phyloP scores from a whole-genome alignment of 2,888 invertebrate species.

The Colletes collaris region DNA sequence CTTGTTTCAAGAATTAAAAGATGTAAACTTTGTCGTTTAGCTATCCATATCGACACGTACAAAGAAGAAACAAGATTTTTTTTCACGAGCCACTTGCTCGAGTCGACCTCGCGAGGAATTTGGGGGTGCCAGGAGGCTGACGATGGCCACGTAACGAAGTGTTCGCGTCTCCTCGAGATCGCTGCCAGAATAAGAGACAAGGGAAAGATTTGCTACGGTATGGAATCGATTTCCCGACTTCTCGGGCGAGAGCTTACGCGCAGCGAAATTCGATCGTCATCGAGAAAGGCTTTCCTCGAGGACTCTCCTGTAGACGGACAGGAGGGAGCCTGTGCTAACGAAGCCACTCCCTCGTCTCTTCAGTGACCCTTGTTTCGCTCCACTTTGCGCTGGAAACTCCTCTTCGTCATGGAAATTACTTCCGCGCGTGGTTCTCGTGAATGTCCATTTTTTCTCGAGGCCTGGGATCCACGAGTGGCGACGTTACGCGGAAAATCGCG shows the following conservation, averaged over 20 bases:
- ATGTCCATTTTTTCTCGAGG: conserved; percentile 46
- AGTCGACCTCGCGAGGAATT: conserved; percentile 27
- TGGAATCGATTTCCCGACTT: conserved; percentile 56
- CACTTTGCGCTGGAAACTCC: conserved; percentile 57
- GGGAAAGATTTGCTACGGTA: conserved; percentile 1
- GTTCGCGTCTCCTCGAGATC: conserved; percentile 8
- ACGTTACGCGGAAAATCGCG: no score
- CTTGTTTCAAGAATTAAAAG: no score
- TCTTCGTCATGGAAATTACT: conserved; percentile 60
- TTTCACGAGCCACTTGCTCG: conserved; percentile 25
- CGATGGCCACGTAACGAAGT: conserved; percentile 49
- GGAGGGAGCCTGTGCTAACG: conserved; percentile 62
- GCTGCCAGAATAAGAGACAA: conserved; percentile 15
- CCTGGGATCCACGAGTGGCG: background rate
- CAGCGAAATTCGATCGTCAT: conserved; percentile 69
- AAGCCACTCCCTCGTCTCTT: conserved; percentile 67
- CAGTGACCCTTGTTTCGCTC: conserved; percentile 64
- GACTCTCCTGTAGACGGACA: conserved; percentile 55
- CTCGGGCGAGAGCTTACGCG: conserved; percentile 29
- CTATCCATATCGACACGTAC: no score
- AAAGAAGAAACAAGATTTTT: no score
- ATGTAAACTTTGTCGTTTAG: no score
- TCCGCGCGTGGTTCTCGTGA: conserved; percentile 49
- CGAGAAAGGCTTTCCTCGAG: conserved; percentile 67
- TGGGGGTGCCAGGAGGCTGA: background rate